These are phyloP conservation scores for Gallinago nigripennis DNA, from an alignment of 2,797 vertebrate genomes.

Conservation along the genomic window DNA sequence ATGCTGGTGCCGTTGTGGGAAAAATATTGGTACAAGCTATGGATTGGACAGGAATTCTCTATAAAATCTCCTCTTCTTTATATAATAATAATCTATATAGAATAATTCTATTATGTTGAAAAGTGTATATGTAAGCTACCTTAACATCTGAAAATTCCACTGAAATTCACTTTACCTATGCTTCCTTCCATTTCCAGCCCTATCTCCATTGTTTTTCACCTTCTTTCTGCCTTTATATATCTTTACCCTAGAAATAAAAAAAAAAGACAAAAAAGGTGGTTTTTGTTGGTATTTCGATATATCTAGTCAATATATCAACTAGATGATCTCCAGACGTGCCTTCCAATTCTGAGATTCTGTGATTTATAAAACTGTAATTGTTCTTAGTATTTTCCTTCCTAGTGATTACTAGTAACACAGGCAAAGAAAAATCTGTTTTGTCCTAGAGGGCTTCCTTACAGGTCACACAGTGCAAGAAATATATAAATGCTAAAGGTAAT, in stretches of 20 bases:
- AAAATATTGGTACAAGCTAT: background rate
- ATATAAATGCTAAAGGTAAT: background rate
- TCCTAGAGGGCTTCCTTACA: background rate
- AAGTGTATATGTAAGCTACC: background rate
- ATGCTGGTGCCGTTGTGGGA: rapidly evolving
- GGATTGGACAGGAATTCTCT: rapidly evolving
- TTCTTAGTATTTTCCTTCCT: background rate
- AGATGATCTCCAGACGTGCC: too few species aligned
- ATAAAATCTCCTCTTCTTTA: background rate
- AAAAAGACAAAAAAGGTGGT: background rate
- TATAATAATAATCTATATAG: too few species aligned
- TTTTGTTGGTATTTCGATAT: background rate
- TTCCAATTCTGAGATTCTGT: too few species aligned
- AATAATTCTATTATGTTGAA: background rate
- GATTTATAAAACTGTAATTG: background rate
- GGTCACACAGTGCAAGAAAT: background rate
- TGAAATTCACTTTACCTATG: background rate
- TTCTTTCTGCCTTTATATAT: background rate
- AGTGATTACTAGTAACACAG: background rate
- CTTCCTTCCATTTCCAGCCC: background rate
- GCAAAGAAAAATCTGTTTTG: background rate
- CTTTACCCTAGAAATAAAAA: background rate
- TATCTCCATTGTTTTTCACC: background rate
- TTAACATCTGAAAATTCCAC: background rate
- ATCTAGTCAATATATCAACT: too few species aligned